Percentiles rank a stretch among this genome's conserved stretches.
Conservation (phyloP, 2,888 invertebrate species). For the Liodrosophila aerea region DNA sequence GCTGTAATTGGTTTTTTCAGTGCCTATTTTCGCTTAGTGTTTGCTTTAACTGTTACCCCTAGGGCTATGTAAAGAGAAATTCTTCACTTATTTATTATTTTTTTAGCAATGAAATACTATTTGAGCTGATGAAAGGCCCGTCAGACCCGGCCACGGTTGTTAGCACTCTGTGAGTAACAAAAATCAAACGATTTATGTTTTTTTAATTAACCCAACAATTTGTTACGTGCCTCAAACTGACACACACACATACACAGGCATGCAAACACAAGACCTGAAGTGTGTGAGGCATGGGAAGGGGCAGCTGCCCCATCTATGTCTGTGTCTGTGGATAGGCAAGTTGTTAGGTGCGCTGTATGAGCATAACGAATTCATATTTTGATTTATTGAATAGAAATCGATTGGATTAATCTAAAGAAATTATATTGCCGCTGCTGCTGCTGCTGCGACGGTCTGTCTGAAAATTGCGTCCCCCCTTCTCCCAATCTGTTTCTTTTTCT, state of each 20-base stretch:
- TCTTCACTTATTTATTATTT: slow-evolving; percentile 25
- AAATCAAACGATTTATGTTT: slow-evolving; percentile 81
- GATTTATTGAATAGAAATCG: slow-evolving; percentile 80
- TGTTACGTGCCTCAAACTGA: slow-evolving; percentile 80
- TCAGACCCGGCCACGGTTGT: slow-evolving; percentile 64
- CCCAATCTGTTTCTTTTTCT: slow-evolving; percentile 3
- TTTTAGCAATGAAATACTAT: slow-evolving; percentile 40
- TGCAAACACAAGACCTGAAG: neutral
- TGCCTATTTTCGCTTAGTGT: too few species aligned
- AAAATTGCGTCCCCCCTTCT: slow-evolving; percentile 31
- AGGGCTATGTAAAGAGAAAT: slow-evolving; percentile 46
- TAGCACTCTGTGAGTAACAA: slow-evolving; percentile 50
- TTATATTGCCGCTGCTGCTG: slow-evolving; percentile 54
- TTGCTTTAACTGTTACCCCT: neutral
- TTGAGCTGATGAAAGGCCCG: slow-evolving; percentile 65
- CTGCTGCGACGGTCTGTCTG: slow-evolving; percentile 32
- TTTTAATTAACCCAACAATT: slow-evolving; percentile 82
- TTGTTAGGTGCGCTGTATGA: slow-evolving; percentile 63
- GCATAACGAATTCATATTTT: slow-evolving; percentile 79
- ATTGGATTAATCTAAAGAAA: slow-evolving; percentile 78
- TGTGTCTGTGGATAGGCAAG: slow-evolving; percentile 28
- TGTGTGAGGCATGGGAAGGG: slow-evolving; percentile 33
- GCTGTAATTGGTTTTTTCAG: too few species aligned
- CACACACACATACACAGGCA: slow-evolving; percentile 38
- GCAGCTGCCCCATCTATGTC: slow-evolving; percentile 41